Evolutionary conservation across 2,888 invertebrate genomes (phyloP), one percentile per base, ranked within the genome.

Genomic region (Catocala nupta): DNA sequence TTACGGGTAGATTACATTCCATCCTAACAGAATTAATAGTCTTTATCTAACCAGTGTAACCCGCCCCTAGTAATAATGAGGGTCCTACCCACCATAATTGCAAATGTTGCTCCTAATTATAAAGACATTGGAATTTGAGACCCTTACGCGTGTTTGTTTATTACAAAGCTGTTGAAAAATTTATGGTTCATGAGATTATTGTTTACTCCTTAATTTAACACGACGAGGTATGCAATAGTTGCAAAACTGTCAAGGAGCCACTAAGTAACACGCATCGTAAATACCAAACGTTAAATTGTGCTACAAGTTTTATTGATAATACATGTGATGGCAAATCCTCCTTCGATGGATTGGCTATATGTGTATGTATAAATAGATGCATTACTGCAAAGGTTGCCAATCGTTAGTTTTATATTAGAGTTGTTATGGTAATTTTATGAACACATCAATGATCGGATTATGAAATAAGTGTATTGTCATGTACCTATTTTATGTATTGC

Each of bases 221-320:
- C 68, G 61, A 71, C 57, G 52, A 68, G 50, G 25, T 33, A 49
- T 36, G 36, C 50, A 25, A 45, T 71, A 63, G 64, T 87, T 87
- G 84, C 85, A 75, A 84, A 83, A 87, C 77, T 78, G 79, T 81
- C 83, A 83, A 87, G 83, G 80, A 75, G 60, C 39, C 62, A 67
- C 68, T 78, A 63, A 70, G 67, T 60, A 73, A 53, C 68, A 61
- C 65, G 69, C 59, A 57, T 72, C 59, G 73, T 77, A 80, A 81
- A 83, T 76, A 77, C 68, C 70, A 80, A 79, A 79, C 67, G 75
- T 73, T 65, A 65, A 70, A 58, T 55, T 75, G 54, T 70, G 67
- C 53, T 65, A 58, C 42, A 63, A 52, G 54, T 73, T 65, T 62
- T 69, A 67, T 70, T 65, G 59, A 68, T 63, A 64, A 42, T 39